Evolutionary conservation across 2,888 invertebrate species (phyloP), one percentile per base, ranked within the genome.

Genomic region (Pedicia rivosa): DNA sequence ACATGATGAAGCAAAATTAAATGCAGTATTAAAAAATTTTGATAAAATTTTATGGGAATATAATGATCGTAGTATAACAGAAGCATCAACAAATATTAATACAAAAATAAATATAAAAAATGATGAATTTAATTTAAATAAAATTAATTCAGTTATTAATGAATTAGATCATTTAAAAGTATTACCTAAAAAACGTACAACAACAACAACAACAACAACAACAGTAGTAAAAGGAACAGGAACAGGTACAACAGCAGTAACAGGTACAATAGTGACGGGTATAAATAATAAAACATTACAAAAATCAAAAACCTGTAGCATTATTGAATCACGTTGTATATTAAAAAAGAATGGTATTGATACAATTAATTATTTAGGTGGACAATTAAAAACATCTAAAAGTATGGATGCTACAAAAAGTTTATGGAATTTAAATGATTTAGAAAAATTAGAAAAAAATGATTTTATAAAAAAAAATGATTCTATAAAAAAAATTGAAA

Each of bases 271-370:
- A n/a, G n/a, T n/a, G n/a, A n/a, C 20, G 8, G 5, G 5, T 24
- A 24, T 3, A 24, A 8, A 8, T 24, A 43, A 45, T 9, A 47
- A 46, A 13, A 43, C 45, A 55, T 55, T 78, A 46, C 69, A 74
- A 48, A 78, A 78, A 53, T 73, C 78, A 2, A 74, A 75, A 52
- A 78, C 77, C 46, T 75, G 75, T 53, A 73, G 73, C 50, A 74
- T 74, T 40, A 75, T 75, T 37, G 75, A 74, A 55, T 74, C 75
- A 1, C 68, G 73, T 42, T 77, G 76, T 52, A 71, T 76, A 46
- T 55, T 35, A 16, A 35, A 35, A 17, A 24, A 9, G 14, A 20
- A 13, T 13, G 20, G 20, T 22, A 6, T 20, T 6, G 32, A 20
- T 22, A 20, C 17, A n/a, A 32, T 49, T 56, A 40, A 58, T 63